phyloP scores from a whole-genome alignment of 2,888 invertebrate genomes.

The Eretmocerus hayati region DNA sequence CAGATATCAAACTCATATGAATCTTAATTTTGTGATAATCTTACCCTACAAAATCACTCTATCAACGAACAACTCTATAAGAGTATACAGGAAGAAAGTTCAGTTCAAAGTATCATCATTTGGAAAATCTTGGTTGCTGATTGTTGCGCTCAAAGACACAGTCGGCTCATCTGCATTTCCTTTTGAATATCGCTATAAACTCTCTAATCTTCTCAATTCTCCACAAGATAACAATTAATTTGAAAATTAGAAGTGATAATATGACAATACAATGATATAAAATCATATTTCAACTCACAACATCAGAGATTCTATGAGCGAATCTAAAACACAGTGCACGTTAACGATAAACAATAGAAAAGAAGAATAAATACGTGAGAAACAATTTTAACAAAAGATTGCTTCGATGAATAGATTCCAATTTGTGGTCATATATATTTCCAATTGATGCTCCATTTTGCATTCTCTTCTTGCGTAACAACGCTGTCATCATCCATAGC shows the following conservation, averaged over 20 bases:
- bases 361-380: constrained; percentile 12
- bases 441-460: too few relatives aligned
- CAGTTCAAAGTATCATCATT: too few relatives aligned
- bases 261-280: constrained; percentile 8
- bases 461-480: too few relatives aligned
- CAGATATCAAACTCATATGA: too few relatives aligned
- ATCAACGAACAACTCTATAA: too few relatives aligned
- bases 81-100: too few relatives aligned
- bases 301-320: background rate
- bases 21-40: too few relatives aligned
- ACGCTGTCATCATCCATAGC: too few relatives aligned
- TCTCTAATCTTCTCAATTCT: background rate
- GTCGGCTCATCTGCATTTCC: constrained; percentile 6
- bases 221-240: constrained; percentile 14
- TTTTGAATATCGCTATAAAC: background rate
- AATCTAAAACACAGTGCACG: background rate
- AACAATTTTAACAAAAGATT: constrained; percentile 19
- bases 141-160: constrained; percentile 13
- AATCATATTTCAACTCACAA: constrained; percentile 14
- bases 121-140: constrained; percentile 13
- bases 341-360: constrained; percentile 5
- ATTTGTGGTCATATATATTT: too few relatives aligned
- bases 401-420: too few relatives aligned
- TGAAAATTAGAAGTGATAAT: constrained; percentile 14
- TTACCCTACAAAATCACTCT: too few relatives aligned